A percentile compares a stretch with the other conserved stretches of the same genome.
Evolutionary conservation across 2,888 invertebrate genomes (phyloP).

Genomic region (Xanthia icteritia): DNA sequence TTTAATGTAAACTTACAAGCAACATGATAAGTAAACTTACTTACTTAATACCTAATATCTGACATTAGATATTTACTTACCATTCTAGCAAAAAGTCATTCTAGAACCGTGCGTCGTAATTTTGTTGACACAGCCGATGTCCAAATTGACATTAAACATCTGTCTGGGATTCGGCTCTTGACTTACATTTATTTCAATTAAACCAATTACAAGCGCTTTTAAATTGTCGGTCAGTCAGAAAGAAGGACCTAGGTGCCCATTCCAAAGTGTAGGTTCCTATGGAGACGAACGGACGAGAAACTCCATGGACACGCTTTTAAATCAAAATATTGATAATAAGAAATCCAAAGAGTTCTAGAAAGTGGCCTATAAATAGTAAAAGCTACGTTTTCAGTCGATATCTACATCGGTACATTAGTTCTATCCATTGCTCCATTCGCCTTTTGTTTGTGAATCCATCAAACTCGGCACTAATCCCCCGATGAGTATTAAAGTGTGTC

Average conservation of each 20-base stretch:
- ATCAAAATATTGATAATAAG: not conserved
- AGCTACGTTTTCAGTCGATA: not conserved
- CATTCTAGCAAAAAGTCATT: not conserved
- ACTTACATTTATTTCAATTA: not conserved
- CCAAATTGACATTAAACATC: too few relatives aligned
- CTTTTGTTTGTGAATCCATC: slow-evolving; percentile 32
- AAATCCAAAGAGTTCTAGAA: not conserved
- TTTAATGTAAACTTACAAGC: not conserved
- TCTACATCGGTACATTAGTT: not conserved
- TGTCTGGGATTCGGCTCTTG: not conserved
- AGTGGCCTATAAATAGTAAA: not conserved
- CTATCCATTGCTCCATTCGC: not conserved
- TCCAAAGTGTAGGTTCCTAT: too few relatives aligned
- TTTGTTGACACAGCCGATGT: too few relatives aligned
- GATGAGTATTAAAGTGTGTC: slow-evolving; percentile 21
- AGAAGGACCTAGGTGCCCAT: not conserved
- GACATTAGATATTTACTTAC: not conserved
- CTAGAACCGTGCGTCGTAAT: not conserved
- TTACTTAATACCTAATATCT: not conserved
- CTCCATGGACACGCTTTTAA: not conserved
- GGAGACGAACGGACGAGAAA: too few relatives aligned
- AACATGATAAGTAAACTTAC: not conserved
- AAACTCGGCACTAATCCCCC: slow-evolving; percentile 6
- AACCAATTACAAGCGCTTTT: not conserved
- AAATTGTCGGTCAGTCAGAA: not conserved